Base-by-base conservation (phyloP, 2,888 invertebrate genomes). In the Polydesmus complanatus region DNA sequence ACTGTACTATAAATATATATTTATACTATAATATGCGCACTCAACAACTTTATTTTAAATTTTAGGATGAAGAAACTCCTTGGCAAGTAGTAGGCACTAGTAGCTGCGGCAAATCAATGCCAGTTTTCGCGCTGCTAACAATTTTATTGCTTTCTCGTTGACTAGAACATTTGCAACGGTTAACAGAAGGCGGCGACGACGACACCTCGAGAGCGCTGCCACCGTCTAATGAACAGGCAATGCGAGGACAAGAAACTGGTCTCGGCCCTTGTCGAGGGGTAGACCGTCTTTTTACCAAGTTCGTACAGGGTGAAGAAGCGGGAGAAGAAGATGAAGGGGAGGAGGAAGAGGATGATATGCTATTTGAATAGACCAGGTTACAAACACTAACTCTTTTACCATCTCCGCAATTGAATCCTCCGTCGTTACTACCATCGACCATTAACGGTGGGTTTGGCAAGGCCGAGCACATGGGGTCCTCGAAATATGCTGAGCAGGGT, bases 401-500 rank as follows among this genome's bases (percentile, higher is more conserved):
- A 37, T 37, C 37, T 37, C 37, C 37, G 14, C 37, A 37, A 21
- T 14, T 58, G 23, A 23, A 26, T 27, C 21, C 27, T 37, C 54
- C 22, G 3, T 22, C 53, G n/a, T 27, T 59, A 22, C 48, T 25
- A n/a, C n/a, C n/a, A n/a, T n/a, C n/a, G n/a, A n/a, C n/a, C 19
- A 25, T n/a, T 25, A 25, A 54, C 54, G 54, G 23, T 25, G 54
- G 54, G 27, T 14, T 18, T 18, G 25, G 27, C n/a, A 19, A 19
- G 23, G 48, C 60, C 23, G 23, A 60, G n/a, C 27, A 54, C 23
- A 37, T 27, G 21, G 26, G n/a, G 11, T 56, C 57, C 5, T 62
- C 61, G 18, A 56, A 63, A 14, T 47, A 63, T 49, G 53, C 50
- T n/a, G 50, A 61, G 51, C 64, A 37, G 5, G 37, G 37, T 14